A percentile compares a stretch with the other conserved stretches of the same genome.
Conservation (phyloP, 2,888 invertebrate genomes). For the Andrena marginata region DNA sequence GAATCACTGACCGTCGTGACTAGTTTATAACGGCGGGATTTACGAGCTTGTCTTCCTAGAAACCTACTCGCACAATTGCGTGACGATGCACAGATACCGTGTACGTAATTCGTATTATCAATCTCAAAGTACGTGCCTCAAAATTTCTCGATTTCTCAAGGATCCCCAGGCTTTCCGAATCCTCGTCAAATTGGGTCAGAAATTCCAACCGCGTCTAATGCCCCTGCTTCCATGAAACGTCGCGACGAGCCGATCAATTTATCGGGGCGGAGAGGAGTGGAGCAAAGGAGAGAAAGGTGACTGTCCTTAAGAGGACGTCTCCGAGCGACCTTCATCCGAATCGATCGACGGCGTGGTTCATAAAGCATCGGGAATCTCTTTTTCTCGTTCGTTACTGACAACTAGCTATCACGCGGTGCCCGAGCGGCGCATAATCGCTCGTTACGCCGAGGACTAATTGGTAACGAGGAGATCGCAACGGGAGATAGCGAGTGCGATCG, state of each 20-base stretch:
- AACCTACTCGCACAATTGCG: not conserved
- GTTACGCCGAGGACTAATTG: conserved; percentile 69
- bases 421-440: conserved; percentile 62
- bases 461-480: conserved; percentile 55
- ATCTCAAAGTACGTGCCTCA: too few species aligned
- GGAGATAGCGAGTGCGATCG: conserved; percentile 39
- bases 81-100: not conserved
- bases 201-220: not conserved
- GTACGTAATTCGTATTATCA: not conserved
- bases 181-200: not conserved
- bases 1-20: conserved; percentile 51
- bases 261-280: conserved; percentile 19
- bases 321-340: conserved; percentile 52
- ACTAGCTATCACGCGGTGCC: conserved; percentile 31
- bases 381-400: conserved; percentile 37
- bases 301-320: conserved; percentile 34
- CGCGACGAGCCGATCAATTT: too few species aligned
- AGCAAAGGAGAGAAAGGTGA: conserved; percentile 22
- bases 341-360: conserved; percentile 51
- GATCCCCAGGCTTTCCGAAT: not conserved
- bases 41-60: conserved; percentile 8
- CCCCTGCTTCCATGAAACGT: too few species aligned
- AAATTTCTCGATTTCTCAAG: too few species aligned
- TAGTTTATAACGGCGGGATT: conserved; percentile 21
- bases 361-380: conserved; percentile 35